phyloP scores from a whole-genome alignment of 2,797 vertebrate genomes.

The Melanogrammus aeglefinus region DNA sequence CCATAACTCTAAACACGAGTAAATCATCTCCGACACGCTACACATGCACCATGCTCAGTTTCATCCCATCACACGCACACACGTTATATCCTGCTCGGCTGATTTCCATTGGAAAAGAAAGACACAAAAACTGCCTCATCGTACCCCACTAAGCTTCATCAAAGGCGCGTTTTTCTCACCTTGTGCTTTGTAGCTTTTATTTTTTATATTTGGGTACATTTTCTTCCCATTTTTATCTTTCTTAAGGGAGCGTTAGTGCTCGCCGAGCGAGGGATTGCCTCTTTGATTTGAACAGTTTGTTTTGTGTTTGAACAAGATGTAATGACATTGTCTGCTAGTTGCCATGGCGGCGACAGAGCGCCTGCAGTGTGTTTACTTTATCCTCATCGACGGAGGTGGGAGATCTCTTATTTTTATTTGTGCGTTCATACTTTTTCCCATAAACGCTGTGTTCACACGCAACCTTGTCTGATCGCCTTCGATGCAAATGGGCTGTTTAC shows the following conservation, averaged over 20 bases:
- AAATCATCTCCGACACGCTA: neutral
- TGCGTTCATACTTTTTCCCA: neutral
- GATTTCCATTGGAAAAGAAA: too few relatives aligned
- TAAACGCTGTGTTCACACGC: neutral
- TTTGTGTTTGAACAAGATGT: slow-evolving; percentile 58
- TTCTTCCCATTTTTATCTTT: neutral
- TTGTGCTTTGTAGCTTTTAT: neutral
- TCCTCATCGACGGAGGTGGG: neutral
- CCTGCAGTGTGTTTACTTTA: slow-evolving; percentile 10
- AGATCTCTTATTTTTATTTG: neutral
- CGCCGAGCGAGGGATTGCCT: slow-evolving; percentile 53
- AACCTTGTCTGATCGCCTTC: slow-evolving; percentile 1
- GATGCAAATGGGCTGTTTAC: slow-evolving; percentile 25
- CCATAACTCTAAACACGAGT: neutral
- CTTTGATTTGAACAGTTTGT: slow-evolving; percentile 49
- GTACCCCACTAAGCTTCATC: too few relatives aligned
- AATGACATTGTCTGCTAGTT: slow-evolving; percentile 50
- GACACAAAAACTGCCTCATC: too few relatives aligned
- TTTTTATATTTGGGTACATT: neutral
- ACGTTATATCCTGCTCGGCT: too few relatives aligned
- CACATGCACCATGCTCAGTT: neutral
- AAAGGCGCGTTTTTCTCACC: neutral
- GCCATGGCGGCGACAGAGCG: slow-evolving; percentile 37
- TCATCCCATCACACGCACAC: neutral
- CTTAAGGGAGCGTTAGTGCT: slow-evolving; percentile 45